phyloP scores from a whole-genome alignment of 2,797 vertebrate genomes.

The Melanotaenia maccullochi region DNA sequence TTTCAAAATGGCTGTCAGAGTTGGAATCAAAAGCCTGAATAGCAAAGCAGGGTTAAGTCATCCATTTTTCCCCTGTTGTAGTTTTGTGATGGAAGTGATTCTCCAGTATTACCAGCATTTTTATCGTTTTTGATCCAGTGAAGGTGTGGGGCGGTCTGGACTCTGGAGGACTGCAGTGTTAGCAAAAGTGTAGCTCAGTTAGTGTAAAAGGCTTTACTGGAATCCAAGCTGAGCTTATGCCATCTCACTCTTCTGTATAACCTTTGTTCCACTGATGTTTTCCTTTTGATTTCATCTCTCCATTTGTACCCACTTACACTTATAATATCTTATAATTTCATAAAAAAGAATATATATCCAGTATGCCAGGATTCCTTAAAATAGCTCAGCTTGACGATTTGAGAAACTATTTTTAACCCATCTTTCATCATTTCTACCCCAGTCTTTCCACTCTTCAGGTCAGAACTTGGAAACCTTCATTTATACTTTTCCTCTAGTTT shows the following conservation, averaged over 20 bases:
- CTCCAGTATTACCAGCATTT: constrained; percentile 10
- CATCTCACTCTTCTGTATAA: constrained; percentile 30
- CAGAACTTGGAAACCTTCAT: not conserved
- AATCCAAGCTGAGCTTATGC: constrained; percentile 49
- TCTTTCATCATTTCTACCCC: not conserved
- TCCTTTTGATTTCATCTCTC: constrained; percentile 37
- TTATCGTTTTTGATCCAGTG: constrained; percentile 50
- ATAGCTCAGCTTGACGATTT: not conserved
- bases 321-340: not conserved
- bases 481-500: not conserved
- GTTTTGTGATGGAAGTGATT: constrained; percentile 18
- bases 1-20: constrained; percentile 49
- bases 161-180: constrained; percentile 47
- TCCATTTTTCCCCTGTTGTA: constrained; percentile 15
- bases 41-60: constrained; percentile 15
- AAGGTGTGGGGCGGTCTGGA: constrained; percentile 33
- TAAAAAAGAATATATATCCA: not conserved
- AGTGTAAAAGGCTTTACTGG: constrained; percentile 53
- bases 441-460: constrained; percentile 17
- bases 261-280: constrained; percentile 54
- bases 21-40: constrained; percentile 34
- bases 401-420: not conserved
- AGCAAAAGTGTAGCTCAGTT: constrained; percentile 50
- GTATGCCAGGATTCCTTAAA: constrained; percentile 6
- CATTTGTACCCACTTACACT: constrained; percentile 16